Conservation (phyloP, 2,888 invertebrate species). For the Kuschelorhynchus macadamiae region DNA sequence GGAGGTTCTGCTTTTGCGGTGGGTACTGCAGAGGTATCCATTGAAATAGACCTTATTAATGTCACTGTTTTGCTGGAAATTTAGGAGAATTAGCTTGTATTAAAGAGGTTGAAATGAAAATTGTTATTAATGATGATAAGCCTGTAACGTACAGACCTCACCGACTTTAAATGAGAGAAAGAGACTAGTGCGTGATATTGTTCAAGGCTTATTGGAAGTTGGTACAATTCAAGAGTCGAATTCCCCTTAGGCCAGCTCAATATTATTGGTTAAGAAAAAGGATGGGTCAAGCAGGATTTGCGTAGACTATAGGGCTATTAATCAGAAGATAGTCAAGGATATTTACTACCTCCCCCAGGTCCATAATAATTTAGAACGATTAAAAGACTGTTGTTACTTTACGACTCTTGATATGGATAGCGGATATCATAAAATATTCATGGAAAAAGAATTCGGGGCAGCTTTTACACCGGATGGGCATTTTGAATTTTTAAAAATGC, state of each 20-base stretch:
- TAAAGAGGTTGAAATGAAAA: too few species aligned
- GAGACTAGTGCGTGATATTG: conserved; percentile 39
- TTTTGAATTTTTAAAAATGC: conserved; percentile 58
- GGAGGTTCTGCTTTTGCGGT: too few species aligned
- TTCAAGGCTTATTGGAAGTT: conserved; percentile 7
- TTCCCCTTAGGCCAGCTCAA: conserved; percentile 2
- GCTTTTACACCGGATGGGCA: conserved; percentile 59
- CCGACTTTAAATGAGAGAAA: conserved; percentile 51
- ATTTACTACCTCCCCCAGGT: conserved; percentile 4
- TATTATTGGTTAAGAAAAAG: conserved; percentile 12
- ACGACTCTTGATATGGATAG: conserved; percentile 14
- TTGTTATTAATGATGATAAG: conserved; percentile 57
- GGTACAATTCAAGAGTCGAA: conserved; percentile 14
- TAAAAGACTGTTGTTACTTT: conserved; percentile 15
- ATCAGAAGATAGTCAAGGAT: conserved; percentile 26
- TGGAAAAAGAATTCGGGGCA: conserved; percentile 48
- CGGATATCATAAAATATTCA: too few species aligned
- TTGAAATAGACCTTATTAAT: too few species aligned
- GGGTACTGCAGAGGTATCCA: too few species aligned
- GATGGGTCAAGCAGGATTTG: conserved; percentile 3
- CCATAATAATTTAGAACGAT: conserved; percentile 18
- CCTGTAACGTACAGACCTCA: conserved; percentile 55
- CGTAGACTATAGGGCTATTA: conserved; percentile 24
- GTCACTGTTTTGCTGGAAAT: too few species aligned
- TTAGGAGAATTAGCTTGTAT: too few species aligned